Evolutionary conservation across 2,888 invertebrate species (phyloP).

Genomic region (Andrena trimmerana): DNA sequence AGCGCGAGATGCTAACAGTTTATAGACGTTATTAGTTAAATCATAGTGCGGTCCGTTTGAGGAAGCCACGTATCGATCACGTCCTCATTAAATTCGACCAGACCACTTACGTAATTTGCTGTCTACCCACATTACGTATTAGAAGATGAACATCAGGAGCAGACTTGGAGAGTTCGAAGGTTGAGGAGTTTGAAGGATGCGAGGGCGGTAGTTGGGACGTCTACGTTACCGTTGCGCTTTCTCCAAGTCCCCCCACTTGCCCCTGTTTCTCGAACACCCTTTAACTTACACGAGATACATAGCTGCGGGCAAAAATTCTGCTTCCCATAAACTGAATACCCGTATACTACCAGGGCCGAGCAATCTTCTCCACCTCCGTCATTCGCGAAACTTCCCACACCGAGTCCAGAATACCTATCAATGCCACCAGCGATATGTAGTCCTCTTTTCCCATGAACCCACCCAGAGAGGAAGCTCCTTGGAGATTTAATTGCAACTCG

Average conservation of each 20-base stretch:
- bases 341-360: too few relatives aligned
- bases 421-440: neutral
- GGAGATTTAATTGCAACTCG: slow-evolving; percentile 63
- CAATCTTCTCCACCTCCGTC: too few relatives aligned
- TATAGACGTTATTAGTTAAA: slow-evolving; percentile 10
- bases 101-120: slow-evolving; percentile 40
- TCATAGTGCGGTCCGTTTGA: neutral
- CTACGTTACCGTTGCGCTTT: neutral
- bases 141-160: slow-evolving; percentile 32
- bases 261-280: neutral
- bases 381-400: neutral
- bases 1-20: neutral
- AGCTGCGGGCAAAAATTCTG: neutral
- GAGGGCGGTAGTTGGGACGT: slow-evolving; percentile 1
- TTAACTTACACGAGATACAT: neutral
- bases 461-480: slow-evolving; percentile 48
- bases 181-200: slow-evolving; percentile 20
- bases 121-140: slow-evolving; percentile 42
- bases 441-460: slow-evolving; percentile 19
- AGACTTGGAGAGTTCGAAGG: neutral
- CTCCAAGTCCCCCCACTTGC: neutral
- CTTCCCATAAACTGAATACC: too few relatives aligned
- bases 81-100: slow-evolving; percentile 33
- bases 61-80: slow-evolving; percentile 22
- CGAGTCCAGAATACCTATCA: neutral